Evolutionary conservation across 2,888 invertebrate species (phyloP).

Genomic region (Ectobius pallidus): DNA sequence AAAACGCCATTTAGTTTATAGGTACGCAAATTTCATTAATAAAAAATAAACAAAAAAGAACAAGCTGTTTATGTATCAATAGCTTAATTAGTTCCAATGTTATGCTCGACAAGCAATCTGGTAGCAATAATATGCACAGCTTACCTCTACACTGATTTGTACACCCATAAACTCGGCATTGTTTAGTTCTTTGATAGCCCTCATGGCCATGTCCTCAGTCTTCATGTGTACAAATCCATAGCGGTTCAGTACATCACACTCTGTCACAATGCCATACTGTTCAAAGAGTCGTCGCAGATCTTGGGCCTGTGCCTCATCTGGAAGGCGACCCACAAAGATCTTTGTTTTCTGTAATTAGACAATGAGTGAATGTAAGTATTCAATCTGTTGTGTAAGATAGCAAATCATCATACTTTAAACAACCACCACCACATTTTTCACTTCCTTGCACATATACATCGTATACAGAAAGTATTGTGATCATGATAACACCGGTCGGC

Average conservation of each 20-base stretch:
- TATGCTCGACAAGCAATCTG: too few species aligned
- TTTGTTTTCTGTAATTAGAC: constrained; percentile 66
- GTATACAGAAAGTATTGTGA: too few species aligned
- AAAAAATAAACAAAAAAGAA: neutral
- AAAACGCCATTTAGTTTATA: constrained; percentile 5
- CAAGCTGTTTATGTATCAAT: neutral
- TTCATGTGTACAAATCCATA: constrained; percentile 95
- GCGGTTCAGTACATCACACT: constrained; percentile 93
- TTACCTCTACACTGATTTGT: constrained; percentile 77
- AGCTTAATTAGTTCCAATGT: too few species aligned
- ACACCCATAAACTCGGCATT: constrained; percentile 84
- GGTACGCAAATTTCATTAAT: neutral
- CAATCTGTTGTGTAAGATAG: too few species aligned
- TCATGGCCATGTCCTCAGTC: constrained; percentile 78
- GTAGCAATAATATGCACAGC: too few species aligned
- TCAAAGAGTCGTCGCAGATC: constrained; percentile 84
- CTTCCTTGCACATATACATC: too few species aligned
- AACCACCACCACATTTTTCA: too few species aligned
- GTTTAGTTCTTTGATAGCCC: constrained; percentile 81
- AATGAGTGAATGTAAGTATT: neutral
- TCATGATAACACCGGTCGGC: too few species aligned
- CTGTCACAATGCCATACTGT: constrained; percentile 85
- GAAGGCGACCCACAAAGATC: constrained; percentile 93
- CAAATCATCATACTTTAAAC: too few species aligned
- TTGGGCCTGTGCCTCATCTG: constrained; percentile 81